Evolutionary conservation across 2,888 invertebrate species (phyloP).

Genomic region (Barypeithes pellucidus): DNA sequence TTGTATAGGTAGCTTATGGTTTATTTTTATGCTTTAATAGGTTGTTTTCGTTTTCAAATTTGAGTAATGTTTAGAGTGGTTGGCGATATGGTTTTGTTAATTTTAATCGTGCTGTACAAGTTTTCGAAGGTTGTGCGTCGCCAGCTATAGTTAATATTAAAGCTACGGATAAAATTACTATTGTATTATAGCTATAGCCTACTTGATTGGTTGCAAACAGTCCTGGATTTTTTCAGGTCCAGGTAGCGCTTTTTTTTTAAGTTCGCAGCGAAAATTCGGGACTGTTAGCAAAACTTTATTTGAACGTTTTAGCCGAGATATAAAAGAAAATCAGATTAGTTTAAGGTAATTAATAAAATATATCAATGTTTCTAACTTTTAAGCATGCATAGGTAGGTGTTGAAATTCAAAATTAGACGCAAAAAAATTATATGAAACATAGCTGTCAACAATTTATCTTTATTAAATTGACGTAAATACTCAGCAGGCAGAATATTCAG

Average conservation of each 20-base stretch:
- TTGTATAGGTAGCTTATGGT: conserved; percentile 62
- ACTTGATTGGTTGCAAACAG: conserved; percentile 53
- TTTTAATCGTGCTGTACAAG: conserved; percentile 62
- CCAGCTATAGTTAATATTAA: conserved; percentile 62
- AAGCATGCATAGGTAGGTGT: conserved; percentile 61
- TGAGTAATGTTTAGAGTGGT: conserved; percentile 60
- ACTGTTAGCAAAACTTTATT: conserved; percentile 44
- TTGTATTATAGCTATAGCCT: conserved; percentile 52
- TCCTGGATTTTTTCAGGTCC: conserved; percentile 56
- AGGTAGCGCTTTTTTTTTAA: conserved; percentile 50
- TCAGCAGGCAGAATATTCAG: conserved; percentile 58
- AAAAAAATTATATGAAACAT: conserved; percentile 35
- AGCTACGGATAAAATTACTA: conserved; percentile 53
- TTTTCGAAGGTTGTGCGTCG: conserved; percentile 67
- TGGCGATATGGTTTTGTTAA: conserved; percentile 65
- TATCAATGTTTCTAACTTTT: conserved; percentile 62
- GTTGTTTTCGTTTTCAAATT: conserved; percentile 58
- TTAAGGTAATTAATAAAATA: conserved; percentile 55
- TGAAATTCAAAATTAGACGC: conserved; percentile 54
- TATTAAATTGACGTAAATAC: conserved; percentile 54
- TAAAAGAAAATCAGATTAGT: conserved; percentile 55
- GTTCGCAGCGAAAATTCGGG: conserved; percentile 42
- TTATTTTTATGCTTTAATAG: conserved; percentile 61
- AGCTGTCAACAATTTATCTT: conserved; percentile 50
- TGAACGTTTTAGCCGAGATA: conserved; percentile 54